Base-by-base conservation (phyloP, 30 jellyfish, hydroid and myxozoan species). In the Calvadosia cruxmelitensis region DNA sequence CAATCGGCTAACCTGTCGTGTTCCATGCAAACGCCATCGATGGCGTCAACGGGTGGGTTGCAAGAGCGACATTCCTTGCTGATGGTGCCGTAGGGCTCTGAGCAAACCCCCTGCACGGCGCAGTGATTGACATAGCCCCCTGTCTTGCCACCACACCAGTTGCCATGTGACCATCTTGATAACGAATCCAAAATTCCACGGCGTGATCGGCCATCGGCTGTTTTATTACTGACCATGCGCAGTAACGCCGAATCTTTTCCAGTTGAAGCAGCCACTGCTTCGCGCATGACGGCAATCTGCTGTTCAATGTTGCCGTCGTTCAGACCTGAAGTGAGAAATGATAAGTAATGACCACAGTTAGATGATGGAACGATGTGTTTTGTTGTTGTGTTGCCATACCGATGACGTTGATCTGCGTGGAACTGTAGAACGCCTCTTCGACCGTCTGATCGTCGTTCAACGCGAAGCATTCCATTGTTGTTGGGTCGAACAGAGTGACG, bases 91-190 rank as follows among this genome's bases (percentile, higher is more conserved):
- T 68, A 80, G 1, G 93, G 93, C 1, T 82, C 81, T 34, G 49
- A 67, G 81, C 93, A 80, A 20, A 5, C 72, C 72, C 67, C 81
- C 20, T 67, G 33, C 20, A 27, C 72, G 7, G n/a, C 53, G 81
- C 93, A 80, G 29, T 70, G 79, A 35, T 72, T 80, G 57, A 65
- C 85, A 63, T 71, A 80, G 32, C 93, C 93, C 33, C 93, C 93
- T 10, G 84, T 72, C 71, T 80, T 68, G 10, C 81, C 81, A 3
- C 93, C 93, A 80, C 93, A 80, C 93, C 93, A 80, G 66, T 72
- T 80, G 57, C 93, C 93, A 62, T 80, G 81, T 66, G 80, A 66
- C 93, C 93, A 80, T 49, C 33, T 49, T 48, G 92, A n/a, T 35
- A 79, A 53, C 25, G 27, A 20, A n/a, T 79, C 92, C 34, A 70